Evolutionary conservation across 2,797 vertebrate species (phyloP).

Genomic region (Myripristis jacobus): DNA sequence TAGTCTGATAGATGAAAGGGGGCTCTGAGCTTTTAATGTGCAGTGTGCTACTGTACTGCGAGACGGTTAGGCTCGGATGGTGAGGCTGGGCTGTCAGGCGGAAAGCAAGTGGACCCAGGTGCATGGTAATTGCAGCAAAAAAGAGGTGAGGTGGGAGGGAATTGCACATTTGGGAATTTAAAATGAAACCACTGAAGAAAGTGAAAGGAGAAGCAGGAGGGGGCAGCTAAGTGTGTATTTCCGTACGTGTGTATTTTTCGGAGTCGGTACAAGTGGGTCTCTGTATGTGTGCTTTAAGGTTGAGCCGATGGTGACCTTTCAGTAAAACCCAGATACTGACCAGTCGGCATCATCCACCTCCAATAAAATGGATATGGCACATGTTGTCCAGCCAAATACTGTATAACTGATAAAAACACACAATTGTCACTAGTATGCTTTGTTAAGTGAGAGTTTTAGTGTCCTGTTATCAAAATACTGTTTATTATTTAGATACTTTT

Average conservation of each 20-base stretch:
- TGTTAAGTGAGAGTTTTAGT: too few relatives aligned
- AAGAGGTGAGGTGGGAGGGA: constrained; percentile 47
- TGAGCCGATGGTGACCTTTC: too few relatives aligned
- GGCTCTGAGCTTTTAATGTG: constrained; percentile 62
- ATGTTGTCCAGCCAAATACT: too few relatives aligned
- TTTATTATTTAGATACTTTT: too few relatives aligned
- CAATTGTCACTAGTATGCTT: too few relatives aligned
- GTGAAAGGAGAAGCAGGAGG: constrained; percentile 35
- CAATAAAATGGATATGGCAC: too few relatives aligned
- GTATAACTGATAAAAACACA: too few relatives aligned
- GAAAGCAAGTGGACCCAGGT: constrained; percentile 71
- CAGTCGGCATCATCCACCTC: too few relatives aligned
- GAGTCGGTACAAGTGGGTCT: background rate
- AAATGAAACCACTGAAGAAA: constrained; percentile 57
- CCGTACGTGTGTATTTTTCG: constrained; percentile 8
- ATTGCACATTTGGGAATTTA: constrained; percentile 49
- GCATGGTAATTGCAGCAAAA: constrained; percentile 67
- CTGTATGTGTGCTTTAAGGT: background rate
- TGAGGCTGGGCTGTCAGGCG: constrained; percentile 61
- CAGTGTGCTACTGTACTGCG: constrained; percentile 52
- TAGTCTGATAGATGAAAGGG: constrained; percentile 67
- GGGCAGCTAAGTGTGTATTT: constrained; percentile 22
- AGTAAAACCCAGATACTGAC: too few relatives aligned
- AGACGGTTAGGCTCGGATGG: constrained; percentile 56
- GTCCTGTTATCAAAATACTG: too few relatives aligned